Conservation (phyloP, 2,888 invertebrate genomes). For the Drosophila cognata region DNA sequence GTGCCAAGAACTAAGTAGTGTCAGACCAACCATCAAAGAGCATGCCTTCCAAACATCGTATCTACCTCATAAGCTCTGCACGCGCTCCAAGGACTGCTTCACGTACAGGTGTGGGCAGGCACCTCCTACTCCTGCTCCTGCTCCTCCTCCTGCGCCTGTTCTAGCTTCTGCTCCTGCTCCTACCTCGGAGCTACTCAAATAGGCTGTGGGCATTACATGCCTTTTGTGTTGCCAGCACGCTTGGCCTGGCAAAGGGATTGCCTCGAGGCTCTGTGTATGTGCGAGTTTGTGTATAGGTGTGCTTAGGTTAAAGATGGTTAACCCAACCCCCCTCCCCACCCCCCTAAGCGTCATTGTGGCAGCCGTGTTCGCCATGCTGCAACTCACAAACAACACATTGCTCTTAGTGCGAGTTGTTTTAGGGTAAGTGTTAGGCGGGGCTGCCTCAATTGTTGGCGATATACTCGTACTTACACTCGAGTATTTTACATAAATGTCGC, state of each 20-base stretch:
- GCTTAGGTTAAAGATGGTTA: constrained; percentile 39
- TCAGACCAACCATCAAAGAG: constrained; percentile 73
- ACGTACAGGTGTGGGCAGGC: constrained; percentile 64
- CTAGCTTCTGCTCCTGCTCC: background rate
- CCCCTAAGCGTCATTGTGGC: background rate
- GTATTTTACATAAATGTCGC: constrained; percentile 40
- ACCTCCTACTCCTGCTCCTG: constrained; percentile 3
- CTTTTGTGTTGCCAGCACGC: constrained; percentile 66
- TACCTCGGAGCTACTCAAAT: constrained; percentile 38
- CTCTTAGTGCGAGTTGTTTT: constrained; percentile 76
- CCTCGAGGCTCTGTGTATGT: constrained; percentile 29
- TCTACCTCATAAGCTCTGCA: constrained; percentile 45
- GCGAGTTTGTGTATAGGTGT: constrained; percentile 6
- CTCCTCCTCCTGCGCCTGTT: background rate
- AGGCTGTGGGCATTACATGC: constrained; percentile 77
- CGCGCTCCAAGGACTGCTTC: constrained; percentile 34
- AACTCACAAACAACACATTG: constrained; percentile 73
- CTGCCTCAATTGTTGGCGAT: constrained; percentile 57
- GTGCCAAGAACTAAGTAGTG: constrained; percentile 79
- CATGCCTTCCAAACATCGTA: constrained; percentile 48
- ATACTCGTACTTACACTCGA: constrained; percentile 48
- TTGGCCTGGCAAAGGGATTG: constrained; percentile 63
- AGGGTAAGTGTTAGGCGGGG: constrained; percentile 74
- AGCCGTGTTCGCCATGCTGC: constrained; percentile 3
- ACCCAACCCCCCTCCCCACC: constrained; percentile 7